These are phyloP conservation scores for Apeira syringaria DNA, from an alignment of 2,888 invertebrate species.

Conservation along the genomic window DNA sequence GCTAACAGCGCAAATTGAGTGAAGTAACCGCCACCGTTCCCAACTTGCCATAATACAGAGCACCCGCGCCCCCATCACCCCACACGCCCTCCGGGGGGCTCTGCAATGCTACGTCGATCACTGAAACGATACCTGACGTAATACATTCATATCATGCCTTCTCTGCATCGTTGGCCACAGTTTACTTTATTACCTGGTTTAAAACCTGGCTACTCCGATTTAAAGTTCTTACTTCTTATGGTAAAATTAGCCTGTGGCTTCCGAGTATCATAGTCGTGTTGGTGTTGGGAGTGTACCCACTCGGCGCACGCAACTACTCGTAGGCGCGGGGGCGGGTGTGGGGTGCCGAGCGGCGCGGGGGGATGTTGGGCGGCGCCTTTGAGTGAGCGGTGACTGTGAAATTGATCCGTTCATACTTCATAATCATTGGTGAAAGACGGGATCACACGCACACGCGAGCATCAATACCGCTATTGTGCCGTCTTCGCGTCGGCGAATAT, in stretches of 20 bases:
- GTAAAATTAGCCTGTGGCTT: slow-evolving; percentile 36
- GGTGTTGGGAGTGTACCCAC: slow-evolving; percentile 18
- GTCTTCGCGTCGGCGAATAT: neutral
- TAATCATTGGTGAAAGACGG: slow-evolving; percentile 57
- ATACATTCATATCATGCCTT: slow-evolving; percentile 30
- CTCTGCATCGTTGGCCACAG: slow-evolving; percentile 34
- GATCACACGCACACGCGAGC: slow-evolving; percentile 29
- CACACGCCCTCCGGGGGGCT: slow-evolving; percentile 15
- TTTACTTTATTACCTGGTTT: slow-evolving; percentile 2
- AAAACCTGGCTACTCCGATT: slow-evolving; percentile 8
- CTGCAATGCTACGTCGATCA: slow-evolving; percentile 24
- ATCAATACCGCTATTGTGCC: slow-evolving; percentile 4
- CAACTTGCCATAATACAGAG: slow-evolving; percentile 18
- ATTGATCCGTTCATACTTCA: slow-evolving; percentile 70
- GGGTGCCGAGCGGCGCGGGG: slow-evolving; percentile 20
- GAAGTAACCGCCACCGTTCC: slow-evolving; percentile 41
- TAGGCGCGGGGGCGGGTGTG: slow-evolving; percentile 14
- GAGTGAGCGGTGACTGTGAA: slow-evolving; percentile 58
- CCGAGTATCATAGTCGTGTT: slow-evolving; percentile 9
- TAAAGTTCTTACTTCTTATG: slow-evolving; percentile 13
- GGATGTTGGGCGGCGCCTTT: slow-evolving; percentile 37
- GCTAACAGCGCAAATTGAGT: slow-evolving; percentile 77
- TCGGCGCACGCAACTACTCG: slow-evolving; percentile 27
- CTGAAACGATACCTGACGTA: slow-evolving; percentile 37
- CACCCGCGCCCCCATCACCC: slow-evolving; percentile 5